phyloP scores from a whole-genome alignment of 2,113 vertebrate genomes.

The Hylia prasina region DNA sequence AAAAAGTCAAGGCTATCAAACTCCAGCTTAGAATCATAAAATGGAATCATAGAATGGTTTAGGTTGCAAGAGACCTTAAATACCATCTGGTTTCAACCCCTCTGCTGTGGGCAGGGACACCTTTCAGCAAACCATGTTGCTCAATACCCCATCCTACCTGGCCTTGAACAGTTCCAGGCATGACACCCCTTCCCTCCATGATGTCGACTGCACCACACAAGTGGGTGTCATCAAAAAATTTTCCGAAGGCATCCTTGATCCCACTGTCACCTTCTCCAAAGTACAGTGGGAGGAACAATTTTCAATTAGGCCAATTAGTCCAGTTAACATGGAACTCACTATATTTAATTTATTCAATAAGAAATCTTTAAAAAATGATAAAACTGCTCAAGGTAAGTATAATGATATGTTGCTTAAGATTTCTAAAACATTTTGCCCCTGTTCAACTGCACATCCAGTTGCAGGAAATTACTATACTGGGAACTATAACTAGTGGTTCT shows the following conservation, averaged over 20 bases:
- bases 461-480: background rate
- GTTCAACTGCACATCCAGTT: background rate
- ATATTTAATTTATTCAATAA: background rate
- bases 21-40: background rate
- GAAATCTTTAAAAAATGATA: background rate
- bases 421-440: background rate
- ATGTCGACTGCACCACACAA: background rate
- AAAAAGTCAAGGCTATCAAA: background rate
- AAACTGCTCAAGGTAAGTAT: background rate
- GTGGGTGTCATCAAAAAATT: background rate
- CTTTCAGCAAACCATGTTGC: background rate
- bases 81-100: background rate
- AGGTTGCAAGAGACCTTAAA: background rate
- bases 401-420: background rate
- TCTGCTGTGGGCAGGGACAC: background rate
- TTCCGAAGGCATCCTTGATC: background rate
- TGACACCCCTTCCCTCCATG: fast-evolving
- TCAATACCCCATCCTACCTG: background rate
- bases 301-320: background rate
- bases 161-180: background rate
- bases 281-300: background rate
- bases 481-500: background rate
- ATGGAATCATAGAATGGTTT: background rate
- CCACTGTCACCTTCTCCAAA: background rate
- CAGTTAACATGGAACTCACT: background rate